Conservation (phyloP, 1,140 invertebrate species). For the Pseudomyrmex flavicornis region DNA sequence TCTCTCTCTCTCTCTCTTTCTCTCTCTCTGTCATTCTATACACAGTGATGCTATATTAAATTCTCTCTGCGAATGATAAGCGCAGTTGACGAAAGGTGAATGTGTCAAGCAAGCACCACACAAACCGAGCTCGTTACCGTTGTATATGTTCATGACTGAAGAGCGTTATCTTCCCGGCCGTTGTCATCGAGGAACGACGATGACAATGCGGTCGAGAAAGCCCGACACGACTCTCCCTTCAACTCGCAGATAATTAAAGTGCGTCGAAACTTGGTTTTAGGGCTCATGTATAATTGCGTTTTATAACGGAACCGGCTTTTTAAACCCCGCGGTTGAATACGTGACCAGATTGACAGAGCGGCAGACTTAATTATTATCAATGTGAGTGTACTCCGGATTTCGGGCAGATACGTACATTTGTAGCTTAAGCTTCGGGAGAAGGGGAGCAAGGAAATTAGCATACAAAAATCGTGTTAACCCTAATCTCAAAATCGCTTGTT, state of each 20-base stretch:
- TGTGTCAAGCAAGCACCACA: conserved; percentile 3
- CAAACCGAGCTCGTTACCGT: conserved; percentile 57
- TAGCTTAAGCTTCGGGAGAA: background rate
- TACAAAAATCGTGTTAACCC: too few relatives aligned
- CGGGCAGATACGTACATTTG: background rate
- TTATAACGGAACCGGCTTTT: conserved; percentile 68
- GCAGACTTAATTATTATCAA: conserved; percentile 25
- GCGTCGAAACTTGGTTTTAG: conserved; percentile 76
- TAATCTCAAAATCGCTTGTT: too few relatives aligned
- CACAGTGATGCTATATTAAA: conserved; percentile 21
- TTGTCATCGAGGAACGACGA: conserved; percentile 16
- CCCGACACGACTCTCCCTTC: background rate
- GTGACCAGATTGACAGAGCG: conserved; percentile 49
- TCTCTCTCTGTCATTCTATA: too few relatives aligned
- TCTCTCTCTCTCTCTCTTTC: too few relatives aligned
- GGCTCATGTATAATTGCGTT: conserved; percentile 74
- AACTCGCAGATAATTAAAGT: conserved; percentile 78
- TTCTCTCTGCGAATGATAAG: conserved; percentile 45
- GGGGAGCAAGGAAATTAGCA: too few relatives aligned
- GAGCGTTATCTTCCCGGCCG: conserved; percentile 22
- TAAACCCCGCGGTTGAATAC: conserved; percentile 38
- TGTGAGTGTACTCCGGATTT: background rate
- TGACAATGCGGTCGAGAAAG: conserved; percentile 31
- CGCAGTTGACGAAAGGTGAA: conserved; percentile 25
- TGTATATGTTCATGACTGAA: conserved; percentile 24